phyloP scores from a whole-genome alignment of 2,113 vertebrate species.

The Tragelaphus buxtoni region DNA sequence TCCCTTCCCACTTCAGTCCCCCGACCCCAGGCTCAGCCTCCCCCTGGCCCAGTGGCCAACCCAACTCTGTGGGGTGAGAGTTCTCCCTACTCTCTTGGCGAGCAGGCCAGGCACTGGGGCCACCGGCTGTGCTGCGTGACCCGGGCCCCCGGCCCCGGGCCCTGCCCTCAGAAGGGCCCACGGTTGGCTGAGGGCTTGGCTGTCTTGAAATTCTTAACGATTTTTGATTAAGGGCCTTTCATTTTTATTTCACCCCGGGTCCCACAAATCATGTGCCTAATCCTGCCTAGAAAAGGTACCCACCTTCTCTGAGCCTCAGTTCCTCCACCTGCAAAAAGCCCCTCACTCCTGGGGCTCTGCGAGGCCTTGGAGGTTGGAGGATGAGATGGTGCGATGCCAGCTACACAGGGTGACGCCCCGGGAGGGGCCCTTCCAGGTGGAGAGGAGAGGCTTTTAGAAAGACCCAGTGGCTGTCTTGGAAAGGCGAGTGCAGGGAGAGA shows the following conservation, averaged over 20 bases:
- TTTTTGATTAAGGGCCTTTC: background rate
- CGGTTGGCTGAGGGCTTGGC: no score
- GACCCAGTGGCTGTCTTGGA: background rate
- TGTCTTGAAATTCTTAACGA: background rate
- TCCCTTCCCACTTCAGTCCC: background rate
- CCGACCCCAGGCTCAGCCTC: background rate
- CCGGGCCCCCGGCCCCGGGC: background rate
- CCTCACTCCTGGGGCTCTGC: rapidly evolving
- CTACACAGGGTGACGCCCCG: rapidly evolving
- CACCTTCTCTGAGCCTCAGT: background rate
- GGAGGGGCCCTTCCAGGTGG: background rate
- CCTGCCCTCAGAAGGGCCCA: background rate
- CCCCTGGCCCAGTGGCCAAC: background rate
- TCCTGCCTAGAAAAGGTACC: no score
- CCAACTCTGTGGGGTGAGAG: background rate
- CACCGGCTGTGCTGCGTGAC: background rate
- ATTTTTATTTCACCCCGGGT: background rate
- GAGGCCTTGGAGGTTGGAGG: background rate
- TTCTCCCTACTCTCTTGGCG: background rate
- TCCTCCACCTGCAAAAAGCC: background rate
- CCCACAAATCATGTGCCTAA: background rate
- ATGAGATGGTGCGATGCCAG: rapidly evolving
- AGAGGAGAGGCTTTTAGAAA: background rate
- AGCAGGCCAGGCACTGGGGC: background rate
- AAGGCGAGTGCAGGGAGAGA: background rate